A percentile compares a stretch with the other conserved stretches of the same genome.
Evolutionary conservation across 1,140 invertebrate species (phyloP).

Genomic region (Sipha flava): DNA sequence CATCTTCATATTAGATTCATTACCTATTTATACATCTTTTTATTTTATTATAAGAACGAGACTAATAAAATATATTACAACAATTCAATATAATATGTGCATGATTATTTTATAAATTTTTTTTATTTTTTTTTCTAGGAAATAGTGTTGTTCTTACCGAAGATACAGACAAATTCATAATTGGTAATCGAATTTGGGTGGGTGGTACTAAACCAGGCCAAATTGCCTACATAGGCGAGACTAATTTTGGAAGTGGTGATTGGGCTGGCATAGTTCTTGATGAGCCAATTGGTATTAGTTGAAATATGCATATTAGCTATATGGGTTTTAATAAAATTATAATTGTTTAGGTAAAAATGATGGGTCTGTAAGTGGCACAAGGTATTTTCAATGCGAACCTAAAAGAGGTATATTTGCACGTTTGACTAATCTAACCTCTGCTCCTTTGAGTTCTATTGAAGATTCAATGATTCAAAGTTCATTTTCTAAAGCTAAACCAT

Average conservation of each 20-base stretch:
- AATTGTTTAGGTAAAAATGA: slow-evolving; percentile 84
- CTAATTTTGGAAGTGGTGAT: slow-evolving; percentile 87
- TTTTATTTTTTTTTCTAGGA: slow-evolving; percentile 51
- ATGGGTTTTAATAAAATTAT: background rate
- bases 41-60: no score
- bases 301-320: background rate
- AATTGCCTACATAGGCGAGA: slow-evolving; percentile 97
- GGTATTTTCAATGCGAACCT: slow-evolving; percentile 90
- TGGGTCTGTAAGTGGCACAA: slow-evolving; percentile 82
- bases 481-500: background rate
- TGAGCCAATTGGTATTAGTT: slow-evolving; percentile 69
- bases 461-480: slow-evolving; percentile 29
- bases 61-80: no score
- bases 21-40: background rate
- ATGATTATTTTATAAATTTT: background rate
- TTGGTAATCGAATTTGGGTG: slow-evolving; percentile 90
- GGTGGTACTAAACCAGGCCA: slow-evolving; percentile 88
- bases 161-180: slow-evolving; percentile 90
- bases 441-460: slow-evolving; percentile 49
- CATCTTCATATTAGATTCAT: background rate
- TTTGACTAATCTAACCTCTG: slow-evolving; percentile 68
- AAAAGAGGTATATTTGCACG: slow-evolving; percentile 90
- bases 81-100: no score
- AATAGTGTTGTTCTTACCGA: slow-evolving; percentile 74
- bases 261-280: slow-evolving; percentile 97